Evolutionary conservation across 1,140 invertebrate species (phyloP).

Genomic region (Calycopis cecrops): DNA sequence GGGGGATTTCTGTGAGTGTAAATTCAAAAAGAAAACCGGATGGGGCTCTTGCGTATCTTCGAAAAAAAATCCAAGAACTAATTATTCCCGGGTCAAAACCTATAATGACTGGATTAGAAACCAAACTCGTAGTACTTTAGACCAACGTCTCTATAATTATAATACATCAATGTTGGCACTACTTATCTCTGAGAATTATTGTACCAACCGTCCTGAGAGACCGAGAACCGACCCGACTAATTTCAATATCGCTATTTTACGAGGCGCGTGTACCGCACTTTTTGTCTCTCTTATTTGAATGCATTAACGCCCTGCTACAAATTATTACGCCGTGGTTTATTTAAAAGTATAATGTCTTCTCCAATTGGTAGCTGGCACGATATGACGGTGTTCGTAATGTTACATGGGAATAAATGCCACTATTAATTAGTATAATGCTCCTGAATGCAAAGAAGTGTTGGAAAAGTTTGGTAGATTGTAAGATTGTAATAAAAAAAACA

Average conservation of each 20-base stretch:
- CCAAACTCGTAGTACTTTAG: neutral
- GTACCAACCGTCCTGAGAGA: slow-evolving; percentile 4
- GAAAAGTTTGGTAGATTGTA: no score
- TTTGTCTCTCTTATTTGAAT: slow-evolving; percentile 5
- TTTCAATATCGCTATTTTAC: slow-evolving; percentile 7
- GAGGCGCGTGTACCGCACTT: neutral
- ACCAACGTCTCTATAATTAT: neutral
- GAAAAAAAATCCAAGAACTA: no score
- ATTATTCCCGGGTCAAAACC: no score
- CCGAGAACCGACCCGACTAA: neutral
- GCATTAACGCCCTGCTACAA: slow-evolving; percentile 7
- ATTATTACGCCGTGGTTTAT: slow-evolving; percentile 2
- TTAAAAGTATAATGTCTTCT: slow-evolving; percentile 5
- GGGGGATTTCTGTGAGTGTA: no score
- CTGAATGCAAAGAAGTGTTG: no score
- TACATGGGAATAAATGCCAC: no score
- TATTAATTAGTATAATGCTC: no score
- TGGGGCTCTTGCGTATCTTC: no score
- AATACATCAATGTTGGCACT: neutral
- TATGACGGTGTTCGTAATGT: no score
- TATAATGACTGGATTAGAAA: no score
- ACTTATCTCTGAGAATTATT: slow-evolving; percentile 11
- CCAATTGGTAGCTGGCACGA: neutral
- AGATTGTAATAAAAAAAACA: no score
- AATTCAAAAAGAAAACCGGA: no score